These are phyloP conservation scores for Drosophila novamexicana DNA, from an alignment of 1,140 invertebrate genomes.

Conservation along the genomic window DNA sequence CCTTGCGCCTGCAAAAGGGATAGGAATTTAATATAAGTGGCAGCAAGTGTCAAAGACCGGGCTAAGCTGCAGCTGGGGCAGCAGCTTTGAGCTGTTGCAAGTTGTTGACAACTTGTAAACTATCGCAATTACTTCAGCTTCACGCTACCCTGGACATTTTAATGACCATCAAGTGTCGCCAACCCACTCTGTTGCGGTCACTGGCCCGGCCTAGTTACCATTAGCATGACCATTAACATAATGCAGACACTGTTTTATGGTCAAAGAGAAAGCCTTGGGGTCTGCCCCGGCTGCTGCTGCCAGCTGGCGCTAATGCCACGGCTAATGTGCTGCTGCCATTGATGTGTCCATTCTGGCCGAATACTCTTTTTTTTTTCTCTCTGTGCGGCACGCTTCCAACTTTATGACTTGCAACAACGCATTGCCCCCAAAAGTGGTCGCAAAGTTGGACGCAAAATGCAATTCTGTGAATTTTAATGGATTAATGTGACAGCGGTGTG, in stretches of 20 bases:
- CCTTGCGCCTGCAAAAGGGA: slow-evolving; percentile 85
- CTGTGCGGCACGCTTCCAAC: slow-evolving; percentile 41
- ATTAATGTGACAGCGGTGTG: slow-evolving; percentile 29
- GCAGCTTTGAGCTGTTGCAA: slow-evolving; percentile 31
- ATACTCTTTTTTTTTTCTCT: slow-evolving; percentile 36
- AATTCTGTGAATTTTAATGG: slow-evolving; percentile 64
- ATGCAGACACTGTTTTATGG: slow-evolving; percentile 71
- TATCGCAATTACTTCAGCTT: slow-evolving; percentile 76
- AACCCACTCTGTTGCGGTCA: slow-evolving; percentile 53
- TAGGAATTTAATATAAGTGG: slow-evolving; percentile 1
- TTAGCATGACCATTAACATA: slow-evolving; percentile 60
- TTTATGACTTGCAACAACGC: slow-evolving; percentile 61
- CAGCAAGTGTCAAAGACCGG: slow-evolving; percentile 10
- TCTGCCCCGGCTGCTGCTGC: not conserved
- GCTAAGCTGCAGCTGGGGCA: slow-evolving; percentile 19
- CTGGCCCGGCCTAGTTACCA: slow-evolving; percentile 73
- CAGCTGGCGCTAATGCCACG: slow-evolving; percentile 70
- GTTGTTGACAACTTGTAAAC: slow-evolving; percentile 67
- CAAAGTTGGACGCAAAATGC: slow-evolving; percentile 51
- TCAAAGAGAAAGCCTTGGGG: slow-evolving; percentile 60
- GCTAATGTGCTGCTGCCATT: slow-evolving; percentile 49
- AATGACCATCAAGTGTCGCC: slow-evolving; percentile 68
- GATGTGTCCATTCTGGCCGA: slow-evolving; percentile 54
- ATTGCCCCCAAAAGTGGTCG: slow-evolving; percentile 1
- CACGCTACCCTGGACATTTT: slow-evolving; percentile 64